phyloP scores from a whole-genome alignment of 2,113 vertebrate genomes.

The Nesogale talazaci region DNA sequence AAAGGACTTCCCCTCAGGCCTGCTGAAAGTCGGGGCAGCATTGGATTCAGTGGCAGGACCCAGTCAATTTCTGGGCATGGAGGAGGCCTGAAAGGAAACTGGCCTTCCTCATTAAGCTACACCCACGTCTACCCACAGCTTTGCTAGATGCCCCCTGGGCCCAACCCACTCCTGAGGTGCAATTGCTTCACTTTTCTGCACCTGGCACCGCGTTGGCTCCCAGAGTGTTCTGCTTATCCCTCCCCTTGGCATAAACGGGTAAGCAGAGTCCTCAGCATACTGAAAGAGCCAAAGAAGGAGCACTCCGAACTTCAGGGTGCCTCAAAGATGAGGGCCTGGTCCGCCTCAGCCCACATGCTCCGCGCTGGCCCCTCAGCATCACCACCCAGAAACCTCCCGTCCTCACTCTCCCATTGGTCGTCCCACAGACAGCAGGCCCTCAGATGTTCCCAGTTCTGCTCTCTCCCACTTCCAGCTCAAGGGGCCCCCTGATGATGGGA shows the following conservation, averaged over 20 bases:
- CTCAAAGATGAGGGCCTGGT: background rate
- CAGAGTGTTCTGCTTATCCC: background rate
- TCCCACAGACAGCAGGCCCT: no score
- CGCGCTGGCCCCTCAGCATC: background rate
- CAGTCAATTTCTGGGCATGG: background rate
- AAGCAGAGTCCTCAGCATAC: background rate
- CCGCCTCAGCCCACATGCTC: background rate
- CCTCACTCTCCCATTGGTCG: background rate
- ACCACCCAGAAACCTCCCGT: background rate
- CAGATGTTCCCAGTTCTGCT: no score
- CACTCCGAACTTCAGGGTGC: background rate
- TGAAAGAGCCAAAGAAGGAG: background rate
- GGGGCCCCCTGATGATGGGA: background rate
- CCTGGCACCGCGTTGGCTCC: background rate
- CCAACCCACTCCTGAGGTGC: no score
- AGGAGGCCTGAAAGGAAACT: background rate
- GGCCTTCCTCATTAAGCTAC: background rate
- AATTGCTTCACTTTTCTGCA: background rate
- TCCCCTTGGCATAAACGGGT: background rate
- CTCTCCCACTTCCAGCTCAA: no score
- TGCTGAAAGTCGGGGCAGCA: background rate
- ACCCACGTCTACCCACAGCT: background rate
- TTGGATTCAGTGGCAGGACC: background rate
- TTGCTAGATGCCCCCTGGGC: background rate
- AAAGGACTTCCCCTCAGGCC: background rate